phyloP scores from a whole-genome alignment of 2,888 invertebrate genomes.

The Orthosia gothica region DNA sequence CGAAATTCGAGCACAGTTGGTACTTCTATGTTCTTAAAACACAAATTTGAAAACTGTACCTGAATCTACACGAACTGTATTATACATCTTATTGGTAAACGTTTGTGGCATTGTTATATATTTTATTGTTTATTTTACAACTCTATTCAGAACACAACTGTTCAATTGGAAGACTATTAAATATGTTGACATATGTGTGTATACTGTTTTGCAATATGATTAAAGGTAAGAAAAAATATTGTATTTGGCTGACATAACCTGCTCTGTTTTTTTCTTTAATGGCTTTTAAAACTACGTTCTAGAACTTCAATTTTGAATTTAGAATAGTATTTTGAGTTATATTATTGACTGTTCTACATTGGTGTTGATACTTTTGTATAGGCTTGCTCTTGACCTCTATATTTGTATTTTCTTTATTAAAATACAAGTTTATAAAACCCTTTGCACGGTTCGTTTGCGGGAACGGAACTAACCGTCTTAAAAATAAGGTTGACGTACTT shows the following conservation, averaged over 20 bases:
- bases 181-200: constrained; percentile 9
- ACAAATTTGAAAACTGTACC: neutral
- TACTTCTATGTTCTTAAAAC: neutral
- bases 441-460: too few relatives aligned
- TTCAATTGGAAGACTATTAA: constrained; percentile 39
- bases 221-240: neutral
- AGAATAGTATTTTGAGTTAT: neutral
- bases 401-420: neutral
- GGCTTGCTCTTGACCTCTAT: neutral
- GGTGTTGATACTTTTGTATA: neutral
- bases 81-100: neutral
- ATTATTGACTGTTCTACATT: neutral
- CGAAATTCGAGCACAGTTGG: neutral
- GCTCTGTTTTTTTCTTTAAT: neutral
- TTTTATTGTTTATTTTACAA: constrained; percentile 46
- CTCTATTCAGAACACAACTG: constrained; percentile 47
- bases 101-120: constrained; percentile 19
- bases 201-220: constrained; percentile 1
- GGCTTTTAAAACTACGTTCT: neutral
- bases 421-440: too few relatives aligned
- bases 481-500: too few relatives aligned
- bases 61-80: neutral
- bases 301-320: neutral
- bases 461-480: too few relatives aligned
- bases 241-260: neutral